Base-by-base conservation (phyloP, 2,113 vertebrate genomes). In the Ptilorrhoa leucosticta region DNA sequence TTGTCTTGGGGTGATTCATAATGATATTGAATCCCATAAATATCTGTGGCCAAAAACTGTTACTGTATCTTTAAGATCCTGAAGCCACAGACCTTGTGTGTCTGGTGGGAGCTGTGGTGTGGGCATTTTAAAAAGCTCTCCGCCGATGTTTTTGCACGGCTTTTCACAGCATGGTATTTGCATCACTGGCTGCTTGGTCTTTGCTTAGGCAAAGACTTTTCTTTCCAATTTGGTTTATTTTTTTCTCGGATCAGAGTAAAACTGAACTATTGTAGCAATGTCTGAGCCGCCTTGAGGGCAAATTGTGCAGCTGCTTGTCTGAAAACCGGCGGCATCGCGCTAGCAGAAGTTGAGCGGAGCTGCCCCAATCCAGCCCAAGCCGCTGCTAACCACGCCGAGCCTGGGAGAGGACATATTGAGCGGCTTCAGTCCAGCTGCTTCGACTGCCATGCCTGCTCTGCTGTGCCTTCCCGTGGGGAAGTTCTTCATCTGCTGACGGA, bases 301-400 rank as follows among this genome's bases (percentile, higher is more conserved):
- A 63, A 72, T 22, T 53, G 68, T 44, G 21, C 47, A 45, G 22
- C 64, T 1, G 1, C 28, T 23, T 22, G 22, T 48, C 51, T 1
- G 1, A 45, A 31, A 37, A 26, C 13, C 16, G 3, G 23, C 17
- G 6, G 5, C 16, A 24, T 24, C 16, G 11, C 1, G 3, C 6
- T 0, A 1, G 45, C 22, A 61, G 44, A 40, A 61, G 22, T 1
- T 28, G 28, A 39, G 13, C 10, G 12, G 12, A 33, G 57, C 12
- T 77, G 22, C 17, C 44, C 44, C 5, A 6, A 28, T 48, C 13
- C 73, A 61, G 16, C 35, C 44, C 45, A 31, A 26, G 45, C 28
- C 8, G 3, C 35, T 40, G 45, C 45, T 33, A 20, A 26, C 45
- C 44, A 50, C 9, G 4, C n/a, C 6, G 9, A 76, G 35, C 21